A percentile compares a stretch with the other conserved stretches of the same genome.
Conservation (phyloP, 1,140 invertebrate genomes). For the Sarcophaga peregrina region DNA sequence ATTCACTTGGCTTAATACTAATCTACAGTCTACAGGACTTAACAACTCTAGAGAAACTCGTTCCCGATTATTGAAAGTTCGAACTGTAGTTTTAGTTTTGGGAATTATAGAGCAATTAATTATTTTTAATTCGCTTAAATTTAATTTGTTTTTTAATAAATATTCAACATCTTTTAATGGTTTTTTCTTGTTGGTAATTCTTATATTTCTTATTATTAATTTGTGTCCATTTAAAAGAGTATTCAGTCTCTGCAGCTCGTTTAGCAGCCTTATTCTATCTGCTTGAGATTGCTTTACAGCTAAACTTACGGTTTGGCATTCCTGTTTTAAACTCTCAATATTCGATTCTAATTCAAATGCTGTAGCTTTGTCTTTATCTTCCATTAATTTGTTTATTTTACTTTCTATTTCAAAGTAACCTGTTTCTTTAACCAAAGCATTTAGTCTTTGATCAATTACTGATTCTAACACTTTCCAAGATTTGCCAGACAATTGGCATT, state of each 20-base stretch:
- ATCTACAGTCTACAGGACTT: conserved; percentile 20
- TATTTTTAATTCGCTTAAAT: conserved; percentile 8
- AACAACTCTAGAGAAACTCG: conserved; percentile 22
- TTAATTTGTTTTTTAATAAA: conserved; percentile 19
- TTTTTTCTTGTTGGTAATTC: background rate
- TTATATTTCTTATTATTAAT: conserved; percentile 43
- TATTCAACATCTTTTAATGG: conserved; percentile 29
- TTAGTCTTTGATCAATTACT: conserved; percentile 41
- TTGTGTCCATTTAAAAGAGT: conserved; percentile 31
- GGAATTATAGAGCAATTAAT: conserved; percentile 23
- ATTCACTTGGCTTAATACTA: conserved; percentile 28
- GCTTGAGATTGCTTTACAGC: conserved; percentile 28
- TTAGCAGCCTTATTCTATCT: conserved; percentile 32
- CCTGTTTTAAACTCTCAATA: conserved; percentile 31
- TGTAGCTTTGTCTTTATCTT: background rate
- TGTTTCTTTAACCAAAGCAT: conserved; percentile 29
- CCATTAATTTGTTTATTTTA: background rate
- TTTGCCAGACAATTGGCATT: background rate
- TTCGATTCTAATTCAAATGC: background rate
- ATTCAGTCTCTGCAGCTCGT: conserved; percentile 38
- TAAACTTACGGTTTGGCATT: conserved; percentile 19
- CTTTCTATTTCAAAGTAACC: background rate
- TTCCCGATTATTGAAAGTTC: background rate
- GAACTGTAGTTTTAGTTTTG: background rate
- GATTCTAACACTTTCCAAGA: background rate